phyloP scores from a whole-genome alignment of 1,140 invertebrate genomes.

The Drosophila kurseongensis region DNA sequence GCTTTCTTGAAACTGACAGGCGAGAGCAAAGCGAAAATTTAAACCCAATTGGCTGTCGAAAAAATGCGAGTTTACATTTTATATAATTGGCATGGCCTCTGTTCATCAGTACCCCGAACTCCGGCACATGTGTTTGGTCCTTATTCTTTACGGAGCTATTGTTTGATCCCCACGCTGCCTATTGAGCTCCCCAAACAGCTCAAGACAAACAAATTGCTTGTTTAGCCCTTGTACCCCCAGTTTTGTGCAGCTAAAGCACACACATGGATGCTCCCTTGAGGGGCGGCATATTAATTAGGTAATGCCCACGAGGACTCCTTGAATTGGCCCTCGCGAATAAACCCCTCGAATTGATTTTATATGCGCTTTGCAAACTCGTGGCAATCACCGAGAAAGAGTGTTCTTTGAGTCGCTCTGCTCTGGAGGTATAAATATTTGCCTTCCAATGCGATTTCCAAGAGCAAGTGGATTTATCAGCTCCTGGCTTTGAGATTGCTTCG shows the following conservation, averaged over 20 bases:
- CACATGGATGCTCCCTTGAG: constrained; percentile 7
- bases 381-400: constrained; percentile 8
- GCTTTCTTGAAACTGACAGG: constrained; percentile 16
- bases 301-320: constrained; percentile 27
- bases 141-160: constrained; percentile 22
- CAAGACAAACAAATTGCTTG: constrained; percentile 70
- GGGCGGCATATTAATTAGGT: constrained; percentile 50
- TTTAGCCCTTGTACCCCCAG: constrained; percentile 45
- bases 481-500: constrained; percentile 25
- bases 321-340: constrained; percentile 33
- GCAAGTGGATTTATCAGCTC: constrained; percentile 28
- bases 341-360: constrained; percentile 37
- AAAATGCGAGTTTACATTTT: constrained; percentile 62
- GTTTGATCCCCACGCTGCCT: constrained; percentile 8
- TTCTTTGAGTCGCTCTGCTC: background rate
- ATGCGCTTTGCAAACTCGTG: constrained; percentile 23
- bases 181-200: constrained; percentile 24
- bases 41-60: constrained; percentile 64
- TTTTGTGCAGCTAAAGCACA: constrained; percentile 12
- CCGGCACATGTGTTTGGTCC: background rate
- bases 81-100: constrained; percentile 58
- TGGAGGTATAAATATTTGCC: constrained; percentile 49
- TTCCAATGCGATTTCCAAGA: constrained; percentile 25
- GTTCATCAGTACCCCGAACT: background rate
- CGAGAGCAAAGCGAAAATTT: constrained; percentile 21